These are phyloP conservation scores for Ceyx margarethae DNA, from an alignment of 2,113 vertebrate species.

Conservation along the genomic window DNA sequence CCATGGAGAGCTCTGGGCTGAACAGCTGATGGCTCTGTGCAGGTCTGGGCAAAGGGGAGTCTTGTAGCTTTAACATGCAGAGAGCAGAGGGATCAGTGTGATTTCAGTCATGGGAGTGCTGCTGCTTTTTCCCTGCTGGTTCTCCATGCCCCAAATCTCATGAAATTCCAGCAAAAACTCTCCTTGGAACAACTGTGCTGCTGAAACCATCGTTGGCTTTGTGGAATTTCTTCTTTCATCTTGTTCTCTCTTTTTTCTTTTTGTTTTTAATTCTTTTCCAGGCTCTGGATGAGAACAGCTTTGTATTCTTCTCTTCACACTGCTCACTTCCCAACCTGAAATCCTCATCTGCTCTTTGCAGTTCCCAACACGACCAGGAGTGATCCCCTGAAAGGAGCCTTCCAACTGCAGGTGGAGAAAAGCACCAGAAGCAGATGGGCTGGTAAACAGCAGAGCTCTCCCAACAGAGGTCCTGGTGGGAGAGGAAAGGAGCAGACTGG, in stretches of 20 bases:
- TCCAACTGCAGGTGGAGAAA: conserved; percentile 2
- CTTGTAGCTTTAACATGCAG: neutral
- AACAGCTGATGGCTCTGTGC: neutral
- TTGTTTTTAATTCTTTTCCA: neutral
- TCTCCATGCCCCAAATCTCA: neutral
- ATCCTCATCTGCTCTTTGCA: neutral
- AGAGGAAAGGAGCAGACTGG: neutral
- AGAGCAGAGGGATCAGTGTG: neutral
- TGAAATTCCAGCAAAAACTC: neutral
- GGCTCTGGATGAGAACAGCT: conserved; percentile 18
- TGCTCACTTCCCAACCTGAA: conserved; percentile 30
- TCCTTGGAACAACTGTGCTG: neutral
- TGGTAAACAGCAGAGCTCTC: conserved; percentile 16
- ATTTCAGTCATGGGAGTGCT: neutral
- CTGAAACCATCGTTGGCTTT: neutral
- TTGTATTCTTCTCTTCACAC: conserved; percentile 17
- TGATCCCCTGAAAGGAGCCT: neutral
- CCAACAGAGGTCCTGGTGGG: neutral
- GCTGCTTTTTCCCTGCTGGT: neutral
- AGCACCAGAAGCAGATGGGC: conserved; percentile 37
- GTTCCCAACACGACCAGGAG: neutral
- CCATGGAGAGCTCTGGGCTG: neutral
- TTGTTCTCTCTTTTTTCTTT: neutral
- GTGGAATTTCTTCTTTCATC: neutral
- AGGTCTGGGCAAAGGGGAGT: conserved; percentile 6